These are phyloP conservation scores for Raja brachyura DNA, from an alignment of 2,113 vertebrate species.

Conservation along the genomic window DNA sequence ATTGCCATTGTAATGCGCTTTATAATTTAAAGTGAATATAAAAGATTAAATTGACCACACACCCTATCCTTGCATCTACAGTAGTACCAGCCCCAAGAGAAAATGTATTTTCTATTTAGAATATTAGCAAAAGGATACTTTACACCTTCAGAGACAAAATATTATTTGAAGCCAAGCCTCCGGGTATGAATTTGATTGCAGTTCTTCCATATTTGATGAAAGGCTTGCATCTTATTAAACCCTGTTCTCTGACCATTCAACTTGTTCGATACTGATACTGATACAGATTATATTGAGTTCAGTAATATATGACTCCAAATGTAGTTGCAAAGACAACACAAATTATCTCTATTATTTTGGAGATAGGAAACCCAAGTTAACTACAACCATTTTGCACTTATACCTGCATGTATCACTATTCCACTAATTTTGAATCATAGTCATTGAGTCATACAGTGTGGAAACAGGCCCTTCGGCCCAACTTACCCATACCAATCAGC, in stretches of 20 bases:
- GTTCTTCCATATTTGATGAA: neutral
- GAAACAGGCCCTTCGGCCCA: too few species aligned
- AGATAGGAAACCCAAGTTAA: neutral
- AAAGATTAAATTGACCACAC: neutral
- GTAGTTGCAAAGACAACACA: neutral
- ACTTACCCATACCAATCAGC: too few species aligned
- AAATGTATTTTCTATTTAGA: neutral
- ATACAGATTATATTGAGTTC: constrained; percentile 23
- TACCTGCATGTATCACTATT: neutral
- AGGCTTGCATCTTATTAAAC: neutral
- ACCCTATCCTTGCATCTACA: neutral
- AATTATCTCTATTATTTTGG: neutral
- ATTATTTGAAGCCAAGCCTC: neutral
- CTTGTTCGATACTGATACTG: too few species aligned
- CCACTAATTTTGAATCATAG: neutral
- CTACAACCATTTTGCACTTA: neutral
- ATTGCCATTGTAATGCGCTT: neutral
- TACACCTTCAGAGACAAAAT: neutral
- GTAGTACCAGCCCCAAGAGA: neutral
- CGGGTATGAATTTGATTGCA: neutral
- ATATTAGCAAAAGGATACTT: neutral
- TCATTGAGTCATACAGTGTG: too few species aligned
- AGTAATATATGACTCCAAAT: neutral
- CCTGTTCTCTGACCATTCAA: neutral
- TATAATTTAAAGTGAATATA: neutral